A percentile compares a stretch with the other conserved stretches of the same genome.
These are phyloP conservation scores for Coregonus clupeaformis DNA, from an alignment of 2,113 vertebrate genomes.

Conservation along the genomic window DNA sequence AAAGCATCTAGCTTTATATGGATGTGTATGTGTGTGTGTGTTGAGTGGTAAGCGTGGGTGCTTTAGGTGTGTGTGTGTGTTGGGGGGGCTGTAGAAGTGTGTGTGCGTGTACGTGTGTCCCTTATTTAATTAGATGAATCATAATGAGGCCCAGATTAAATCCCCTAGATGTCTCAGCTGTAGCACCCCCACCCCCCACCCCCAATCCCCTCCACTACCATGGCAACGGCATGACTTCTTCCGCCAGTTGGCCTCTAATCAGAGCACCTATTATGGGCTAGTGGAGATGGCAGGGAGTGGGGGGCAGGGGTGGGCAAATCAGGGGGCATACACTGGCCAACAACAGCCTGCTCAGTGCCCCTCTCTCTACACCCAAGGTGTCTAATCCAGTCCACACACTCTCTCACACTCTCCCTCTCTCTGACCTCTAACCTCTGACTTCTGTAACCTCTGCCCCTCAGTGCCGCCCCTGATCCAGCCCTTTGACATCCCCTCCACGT, in stretches of 20 bases:
- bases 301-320: no score
- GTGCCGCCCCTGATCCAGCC: constrained; percentile 98
- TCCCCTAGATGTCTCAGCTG: constrained; percentile 81
- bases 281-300: constrained; percentile 47
- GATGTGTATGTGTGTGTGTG: constrained; percentile 20
- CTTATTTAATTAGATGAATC: constrained; percentile 85
- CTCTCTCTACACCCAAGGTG: no score
- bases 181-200: constrained; percentile 40
- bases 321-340: no score
- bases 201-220: constrained; percentile 76
- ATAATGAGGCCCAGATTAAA: constrained; percentile 84
- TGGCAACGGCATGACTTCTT: constrained; percentile 79
- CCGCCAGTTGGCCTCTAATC: constrained; percentile 77
- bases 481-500: constrained; percentile 97
- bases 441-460: constrained; percentile 47
- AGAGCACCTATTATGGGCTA: constrained; percentile 74
- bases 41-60: constrained; percentile 59
- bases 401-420: no score
- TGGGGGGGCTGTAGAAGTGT: constrained; percentile 22
- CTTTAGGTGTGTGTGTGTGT: constrained; percentile 17
- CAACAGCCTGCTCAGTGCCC: not conserved
- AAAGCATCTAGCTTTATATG: not conserved
- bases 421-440: not conserved
- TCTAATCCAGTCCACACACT: no score
- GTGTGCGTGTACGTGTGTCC: not conserved